Evolutionary conservation across 1,140 invertebrate genomes (phyloP), one percentile per base, ranked within the genome.

Genomic region (Polypedilum pembai): DNA sequence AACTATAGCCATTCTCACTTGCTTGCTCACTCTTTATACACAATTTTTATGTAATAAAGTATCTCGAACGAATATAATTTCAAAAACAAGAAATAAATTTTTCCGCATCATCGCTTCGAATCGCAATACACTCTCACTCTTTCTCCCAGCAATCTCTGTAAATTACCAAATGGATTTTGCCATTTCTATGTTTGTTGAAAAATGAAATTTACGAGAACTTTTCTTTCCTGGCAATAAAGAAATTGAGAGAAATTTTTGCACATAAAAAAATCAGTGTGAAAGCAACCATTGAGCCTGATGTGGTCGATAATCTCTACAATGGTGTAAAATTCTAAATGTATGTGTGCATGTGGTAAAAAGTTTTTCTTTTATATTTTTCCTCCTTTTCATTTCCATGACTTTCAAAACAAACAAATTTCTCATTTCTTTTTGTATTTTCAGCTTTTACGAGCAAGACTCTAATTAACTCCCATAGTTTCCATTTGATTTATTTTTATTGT

Each of bases 401-500:
- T 33, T 33, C 24, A 33, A 33, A 33, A 45, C 41, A 45, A 45
- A 8, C 41, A 45, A 12, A 12, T n/a, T 56, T 56, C 45, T 12
- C 45, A 56, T n/a, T 15, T n/a, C 45, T 56, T 15, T 56, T 15
- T 56, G 45, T 12, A 56, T 56, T 56, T 56, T 56, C 45, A 8
- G 4, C 45, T 56, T 15, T 12, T 56, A 56, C 45, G 41, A 56
- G 45, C 45, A 56, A 56, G 45, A 56, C 45, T n/a, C n/a, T 56
- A 56, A 56, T 56, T 56, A 56, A 56, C 45, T 56, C 45, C 45
- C 45, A 56, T 15, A 56, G 45, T 56, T 56, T 56, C 45, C 45
- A 56, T 56, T 56, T 56, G 45, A 56, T 56, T 56, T 56, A 56
- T 56, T 56, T 56, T 56, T 56, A 56, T 56, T 56, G 45, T 56